Evolutionary conservation across 2,888 invertebrate genomes (phyloP).

Genomic region (Heteropelma amictum): DNA sequence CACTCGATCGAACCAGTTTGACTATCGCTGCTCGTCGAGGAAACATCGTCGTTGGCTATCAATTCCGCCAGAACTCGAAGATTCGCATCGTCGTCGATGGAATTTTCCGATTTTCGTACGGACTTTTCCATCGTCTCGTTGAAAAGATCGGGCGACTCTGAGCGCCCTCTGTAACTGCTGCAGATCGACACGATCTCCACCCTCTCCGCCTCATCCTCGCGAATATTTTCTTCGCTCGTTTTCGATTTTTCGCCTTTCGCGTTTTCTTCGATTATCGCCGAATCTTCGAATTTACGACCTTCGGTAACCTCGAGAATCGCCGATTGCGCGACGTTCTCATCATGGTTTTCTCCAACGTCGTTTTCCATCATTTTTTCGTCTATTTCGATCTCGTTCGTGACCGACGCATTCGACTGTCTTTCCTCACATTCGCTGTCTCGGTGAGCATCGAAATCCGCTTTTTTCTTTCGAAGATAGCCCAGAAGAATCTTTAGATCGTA

Average conservation of each 20-base stretch:
- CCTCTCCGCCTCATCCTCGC: neutral
- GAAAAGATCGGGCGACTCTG: slow-evolving; percentile 64
- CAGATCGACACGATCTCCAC: neutral
- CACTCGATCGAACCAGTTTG: neutral
- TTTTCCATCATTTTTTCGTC: neutral
- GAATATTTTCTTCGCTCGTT: too few species aligned
- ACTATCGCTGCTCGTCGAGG: neutral
- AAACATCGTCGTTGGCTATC: slow-evolving; percentile 39
- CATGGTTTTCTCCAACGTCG: neutral
- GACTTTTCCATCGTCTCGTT: slow-evolving; percentile 26
- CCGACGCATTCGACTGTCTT: too few species aligned
- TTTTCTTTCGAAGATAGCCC: slow-evolving; percentile 63
- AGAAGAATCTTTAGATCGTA: slow-evolving; percentile 70
- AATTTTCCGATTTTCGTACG: slow-evolving; percentile 1
- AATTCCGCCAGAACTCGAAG: slow-evolving; percentile 49
- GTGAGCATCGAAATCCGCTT: slow-evolving; percentile 5
- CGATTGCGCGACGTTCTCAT: neutral
- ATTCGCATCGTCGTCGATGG: slow-evolving; percentile 41
- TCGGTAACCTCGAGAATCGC: neutral
- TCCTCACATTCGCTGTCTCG: too few species aligned
- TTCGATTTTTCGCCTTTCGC: too few species aligned
- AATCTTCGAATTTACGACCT: neutral
- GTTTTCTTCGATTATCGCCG: too few species aligned
- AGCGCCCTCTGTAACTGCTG: slow-evolving; percentile 21
- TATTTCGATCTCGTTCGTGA: too few species aligned